Base-by-base conservation (phyloP, 2,113 vertebrate species). In the Tonatia bakeri region DNA sequence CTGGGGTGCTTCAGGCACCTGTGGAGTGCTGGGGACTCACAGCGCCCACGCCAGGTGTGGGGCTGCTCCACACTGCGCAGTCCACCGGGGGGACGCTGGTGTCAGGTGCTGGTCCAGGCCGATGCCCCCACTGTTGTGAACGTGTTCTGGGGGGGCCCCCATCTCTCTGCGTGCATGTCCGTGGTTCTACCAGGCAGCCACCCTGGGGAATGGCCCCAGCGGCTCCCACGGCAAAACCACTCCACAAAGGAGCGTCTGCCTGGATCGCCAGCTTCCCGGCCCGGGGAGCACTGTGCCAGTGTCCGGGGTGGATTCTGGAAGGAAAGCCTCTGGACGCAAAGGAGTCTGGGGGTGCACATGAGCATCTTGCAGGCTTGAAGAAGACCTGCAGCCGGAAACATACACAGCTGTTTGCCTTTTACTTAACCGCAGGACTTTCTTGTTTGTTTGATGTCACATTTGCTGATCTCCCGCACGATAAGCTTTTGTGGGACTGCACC, bases 161-260 rank as follows among this genome's bases (percentile, higher is more conserved):
- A 11, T 7, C 56, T 65, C 38, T 76, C 69, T 7, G 50, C 22
- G 11, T 1, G 1, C 0, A 0, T 12, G 24, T 31, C 56, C 13
- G 22, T 38, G 83, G 3, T 12, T 2, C 92, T 47, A 20, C 3
- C 7, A 38, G 5, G 4, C 10, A 43, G 6, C 28, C 9, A 2
- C n/a, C 50, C 54, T 8, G 36, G 0, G 79, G 28, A 7, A 9
- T 5, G 40, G 28, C 52, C 26, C 7, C 11, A 2, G 31, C 52
- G 10, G 26, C 84, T 33, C 50, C n/a, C 43, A 8, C 43, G 13
- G 45, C 38, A 75, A 13, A 0, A 4, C 2, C 38, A 22, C 20
- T 38, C 33, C n/a, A 0, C n/a, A 3, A 13, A 20, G 26, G n/a
- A 13, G 22, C 0, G 0, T 33, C 33, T 20, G 52, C 17, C 83